Base-by-base conservation (phyloP, 2,888 invertebrate genomes). In the Girardia tigrina region DNA sequence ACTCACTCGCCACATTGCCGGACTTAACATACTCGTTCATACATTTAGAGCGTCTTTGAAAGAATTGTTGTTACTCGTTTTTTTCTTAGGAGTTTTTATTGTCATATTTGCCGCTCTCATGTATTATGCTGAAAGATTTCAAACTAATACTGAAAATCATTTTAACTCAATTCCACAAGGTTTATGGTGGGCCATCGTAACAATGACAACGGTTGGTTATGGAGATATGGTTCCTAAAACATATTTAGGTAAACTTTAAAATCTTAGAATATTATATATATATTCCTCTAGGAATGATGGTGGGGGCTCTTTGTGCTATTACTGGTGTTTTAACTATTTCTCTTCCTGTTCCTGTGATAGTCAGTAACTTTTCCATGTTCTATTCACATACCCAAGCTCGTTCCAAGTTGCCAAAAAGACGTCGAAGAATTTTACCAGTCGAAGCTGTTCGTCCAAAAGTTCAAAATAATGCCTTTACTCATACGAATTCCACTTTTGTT, bases 301-400 rank as follows among this genome's bases (percentile, higher is more conserved):
- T 94, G 28, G 94, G 94, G 4, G 92, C 92, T 0, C 87, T 94
- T 0, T 94, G 94, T 83, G 92, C 93, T 0, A 85, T 94, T 77
- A 90, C 91, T 0, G 93, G 93, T 29, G 93, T 93, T 79, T 87
- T 94, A 77, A 92, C 92, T 72, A 87, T 98, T 86, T 97, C 97
- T 82, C 88, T 97, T 83, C 97, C 97, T 80, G 93, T 94, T 82
- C 82, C 94, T 26, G 94, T 94, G 82, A 94, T 95, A 81, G 94
- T 94, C 78, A 91, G 91, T 81, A 94, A 95, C 86, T 95, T 95
- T 86, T 91, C 93, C 77, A 92, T 93, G 90, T 94, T 93, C 86
- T 94, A 95, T 85, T 92, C 92, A 0, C 94, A 94, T 83, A 93
- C 93, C 1, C 94, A 95, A 89, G 98, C 98, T 79, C 88, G 98